Base-by-base conservation (phyloP, 2,797 vertebrate genomes). In the Myotis myotis region DNA sequence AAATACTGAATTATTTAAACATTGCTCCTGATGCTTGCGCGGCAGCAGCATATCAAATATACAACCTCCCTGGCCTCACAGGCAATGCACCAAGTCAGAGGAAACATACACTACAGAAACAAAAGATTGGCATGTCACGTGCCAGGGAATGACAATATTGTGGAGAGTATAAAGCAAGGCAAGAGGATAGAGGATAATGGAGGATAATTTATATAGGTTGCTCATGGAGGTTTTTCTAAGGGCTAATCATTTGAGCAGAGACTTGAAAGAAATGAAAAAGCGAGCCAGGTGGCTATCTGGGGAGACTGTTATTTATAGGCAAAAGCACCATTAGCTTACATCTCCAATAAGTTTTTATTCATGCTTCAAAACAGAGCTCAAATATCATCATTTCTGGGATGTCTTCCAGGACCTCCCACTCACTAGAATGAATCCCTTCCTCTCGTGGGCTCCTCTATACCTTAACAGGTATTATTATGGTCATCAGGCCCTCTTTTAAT, bases 1-100 rank as follows among this genome's bases (percentile, higher is more conserved):
- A 74, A 86, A 89, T 75, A 89, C 7, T 93, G 60, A 93, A 91
- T 93, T 93, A 90, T 83, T 91, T 85, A 81, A 30, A 86, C 17
- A 11, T 17, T 57, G 30, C 17, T 72, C 30, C 66, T 51, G 53
- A 71, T 28, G 60, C 38, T 76, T 84, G 17, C 30, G 36, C 60
- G 79, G 30, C 8, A 60, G 70, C 38, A 49, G 60, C 36, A 81
- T 90, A 87, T 75, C 47, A 92, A 68, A 90, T 36, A 68, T 2
- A 81, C 28, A 70, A 66, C 22, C 33, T 76, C 41, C 62, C 6
- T 76, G 76, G 55, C n/a, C 25, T 95, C 30, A n/a, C 0, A 33
- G 49, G 55, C 5, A 64, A 53, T 13, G 41, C 51, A 60, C 38
- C 62, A 76, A 47, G 51, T 85, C 49, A 64, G 47, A 76, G 62